phyloP scores from a whole-genome alignment of 53 echinoderm and acorn worm species.

The Luidia sarsii region DNA sequence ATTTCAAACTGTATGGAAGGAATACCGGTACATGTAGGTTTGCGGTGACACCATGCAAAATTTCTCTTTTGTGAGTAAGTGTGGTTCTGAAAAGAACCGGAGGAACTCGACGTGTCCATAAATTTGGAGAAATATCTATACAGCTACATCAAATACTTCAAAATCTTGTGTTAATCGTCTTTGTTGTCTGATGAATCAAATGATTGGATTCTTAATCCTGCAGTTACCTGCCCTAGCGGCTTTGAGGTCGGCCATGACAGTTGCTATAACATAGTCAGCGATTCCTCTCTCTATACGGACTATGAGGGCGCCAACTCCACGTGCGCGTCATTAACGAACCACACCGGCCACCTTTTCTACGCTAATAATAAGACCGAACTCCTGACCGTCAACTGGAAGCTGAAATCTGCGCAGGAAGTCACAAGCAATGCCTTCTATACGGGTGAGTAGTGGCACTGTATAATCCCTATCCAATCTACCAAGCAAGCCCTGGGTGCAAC shows the following conservation, averaged over 20 bases:
- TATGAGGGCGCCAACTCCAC: conserved; percentile 60
- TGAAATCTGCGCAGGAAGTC: background rate
- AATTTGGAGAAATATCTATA: too few relatives aligned
- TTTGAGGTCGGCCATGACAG: conserved; percentile 59
- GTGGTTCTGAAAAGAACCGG: too few relatives aligned
- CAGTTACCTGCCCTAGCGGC: conserved; percentile 67
- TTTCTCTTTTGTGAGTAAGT: too few relatives aligned
- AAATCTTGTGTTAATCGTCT: too few relatives aligned
- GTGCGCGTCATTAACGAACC: conserved; percentile 54
- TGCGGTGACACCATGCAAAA: too few relatives aligned
- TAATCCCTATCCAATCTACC: background rate
- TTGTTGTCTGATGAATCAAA: too few relatives aligned
- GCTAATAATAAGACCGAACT: conserved; percentile 60
- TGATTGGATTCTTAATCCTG: too few relatives aligned
- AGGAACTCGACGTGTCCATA: too few relatives aligned
- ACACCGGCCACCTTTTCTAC: conserved; percentile 69
- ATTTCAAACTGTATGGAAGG: too few relatives aligned
- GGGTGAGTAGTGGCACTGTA: background rate
- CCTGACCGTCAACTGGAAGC: conserved; percentile 15
- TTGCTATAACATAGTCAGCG: conserved; percentile 56
- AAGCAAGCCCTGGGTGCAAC: background rate
- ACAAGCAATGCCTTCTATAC: conserved; percentile 1
- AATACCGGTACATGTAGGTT: too few relatives aligned
- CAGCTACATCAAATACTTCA: too few relatives aligned
- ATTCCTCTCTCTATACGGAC: conserved; percentile 6